Percentiles rank a stretch among this genome's conserved stretches.
phyloP scores from a whole-genome alignment of 2,888 invertebrate genomes.

The Drosophila greeni region DNA sequence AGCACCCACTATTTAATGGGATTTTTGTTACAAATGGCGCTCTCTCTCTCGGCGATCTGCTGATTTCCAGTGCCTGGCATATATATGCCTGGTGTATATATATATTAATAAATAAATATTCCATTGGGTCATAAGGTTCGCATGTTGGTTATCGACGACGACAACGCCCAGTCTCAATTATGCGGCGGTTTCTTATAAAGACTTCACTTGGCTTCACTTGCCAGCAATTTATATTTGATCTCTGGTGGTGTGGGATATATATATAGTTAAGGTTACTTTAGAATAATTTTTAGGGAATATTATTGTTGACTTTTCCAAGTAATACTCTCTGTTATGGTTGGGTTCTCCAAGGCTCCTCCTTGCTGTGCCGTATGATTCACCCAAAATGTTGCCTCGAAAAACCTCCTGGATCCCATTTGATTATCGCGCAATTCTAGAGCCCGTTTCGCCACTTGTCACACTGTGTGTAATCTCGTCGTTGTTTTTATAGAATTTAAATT shows the following conservation, averaged over 20 bases:
- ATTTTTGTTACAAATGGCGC: not conserved
- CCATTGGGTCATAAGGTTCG: slow-evolving; percentile 33
- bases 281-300: slow-evolving; percentile 1
- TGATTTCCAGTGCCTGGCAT: slow-evolving; percentile 18
- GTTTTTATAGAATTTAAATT: slow-evolving; percentile 11
- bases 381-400: not conserved
- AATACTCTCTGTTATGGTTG: slow-evolving; percentile 12
- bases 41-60: slow-evolving; percentile 7
- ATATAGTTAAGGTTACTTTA: not conserved
- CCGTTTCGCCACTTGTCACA: slow-evolving; percentile 21
- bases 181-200: slow-evolving; percentile 4
- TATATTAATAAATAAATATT: slow-evolving; percentile 31
- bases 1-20: slow-evolving; percentile 7
- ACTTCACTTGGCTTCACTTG: slow-evolving; percentile 14
- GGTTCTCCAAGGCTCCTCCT: not conserved
- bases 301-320: slow-evolving; percentile 4
- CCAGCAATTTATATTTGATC: slow-evolving; percentile 15
- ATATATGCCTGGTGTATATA: slow-evolving; percentile 1
- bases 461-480: slow-evolving; percentile 25
- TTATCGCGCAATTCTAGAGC: slow-evolving; percentile 6
- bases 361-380: too few species aligned
- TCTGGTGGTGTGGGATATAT: not conserved
- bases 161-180: slow-evolving; percentile 36
- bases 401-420: not conserved
- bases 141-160: slow-evolving; percentile 35